Base-by-base conservation (phyloP, 2,797 vertebrate species). In the Chromis chromis region DNA sequence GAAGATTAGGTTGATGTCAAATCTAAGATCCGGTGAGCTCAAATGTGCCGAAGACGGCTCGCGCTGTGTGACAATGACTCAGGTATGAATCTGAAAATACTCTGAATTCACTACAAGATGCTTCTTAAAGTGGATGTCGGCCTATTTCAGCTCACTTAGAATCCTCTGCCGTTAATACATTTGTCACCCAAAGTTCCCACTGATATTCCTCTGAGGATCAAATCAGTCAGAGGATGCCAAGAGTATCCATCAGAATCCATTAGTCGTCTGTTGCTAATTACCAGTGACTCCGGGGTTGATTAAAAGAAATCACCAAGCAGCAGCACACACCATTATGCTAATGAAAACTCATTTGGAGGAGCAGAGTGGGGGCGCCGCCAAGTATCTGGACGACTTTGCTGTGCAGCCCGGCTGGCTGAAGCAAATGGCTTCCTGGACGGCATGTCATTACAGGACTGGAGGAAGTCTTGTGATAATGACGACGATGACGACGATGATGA, bases 271-370 rank as follows among this genome's bases (percentile, higher is more conserved):
- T 76, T 75, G 79, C 88, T 93, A 92, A 94, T 93, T 93, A 92
- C 79, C 75, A 85, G 72, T 61, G 89, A 92, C 91, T 93, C 87
- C 61, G 60, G 80, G 91, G 90, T 93, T 93, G 92, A 93, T 94
- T 93, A 94, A 87, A 92, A 91, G 86, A 91, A 92, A 89, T 91
- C 88, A 78, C 83, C 82, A 85, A 87, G 89, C 87, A 86, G 88
- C 86, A 84, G 88, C 89, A 84, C 82, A 84, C 83, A 81, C 66
- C 83, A 93, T 94, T 93, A 93, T 93, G 92, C 91, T 92, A 93
- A 94, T 94, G 89, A 89, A 76, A 84, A 57, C 83, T 93, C 86
- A 91, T 94, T 93, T 92, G 80, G 84, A 84, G 82, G 84, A 79
- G 78, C 79, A 80, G 87, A 79, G 84, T 49, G 53, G 39, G 75